A percentile compares a stretch with the other conserved stretches of the same genome.
Evolutionary conservation across 2,113 vertebrate genomes (phyloP).

Genomic region (Caranx melampygus): DNA sequence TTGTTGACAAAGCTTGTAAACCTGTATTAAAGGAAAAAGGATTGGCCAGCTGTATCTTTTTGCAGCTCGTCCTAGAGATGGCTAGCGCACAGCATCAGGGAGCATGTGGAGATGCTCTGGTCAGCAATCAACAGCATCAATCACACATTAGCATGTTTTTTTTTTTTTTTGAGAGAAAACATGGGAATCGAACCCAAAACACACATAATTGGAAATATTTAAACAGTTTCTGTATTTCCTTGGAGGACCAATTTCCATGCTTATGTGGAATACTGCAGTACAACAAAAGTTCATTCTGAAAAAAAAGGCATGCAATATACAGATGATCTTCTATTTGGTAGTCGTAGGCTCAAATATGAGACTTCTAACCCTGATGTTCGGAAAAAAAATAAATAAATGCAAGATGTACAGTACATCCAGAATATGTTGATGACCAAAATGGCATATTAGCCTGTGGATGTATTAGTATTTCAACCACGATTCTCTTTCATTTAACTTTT

Average conservation of each 20-base stretch:
- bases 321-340: not conserved
- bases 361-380: constrained; percentile 10
- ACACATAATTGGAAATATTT: not conserved
- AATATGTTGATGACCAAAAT: constrained; percentile 11
- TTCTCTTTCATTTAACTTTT: not conserved
- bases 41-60: no score
- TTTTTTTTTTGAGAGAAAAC: no score
- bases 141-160: no score
- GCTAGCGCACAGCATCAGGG: no score
- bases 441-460: not conserved
- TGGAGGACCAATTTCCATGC: not conserved
- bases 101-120: no score
- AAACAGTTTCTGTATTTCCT: not conserved
- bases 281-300: not conserved
- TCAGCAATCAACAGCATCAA: no score
- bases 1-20: no score
- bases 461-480: not conserved
- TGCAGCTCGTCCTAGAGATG: no score
- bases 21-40: no score
- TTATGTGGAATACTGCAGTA: not conserved
- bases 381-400: not conserved
- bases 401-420: constrained; percentile 19
- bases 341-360: not conserved
- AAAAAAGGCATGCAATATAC: constrained; percentile 9
- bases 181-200: no score